Percentiles rank a stretch among this genome's conserved stretches.
Conservation (phyloP, 2,888 invertebrate genomes). For the Alsophila aescularia region DNA sequence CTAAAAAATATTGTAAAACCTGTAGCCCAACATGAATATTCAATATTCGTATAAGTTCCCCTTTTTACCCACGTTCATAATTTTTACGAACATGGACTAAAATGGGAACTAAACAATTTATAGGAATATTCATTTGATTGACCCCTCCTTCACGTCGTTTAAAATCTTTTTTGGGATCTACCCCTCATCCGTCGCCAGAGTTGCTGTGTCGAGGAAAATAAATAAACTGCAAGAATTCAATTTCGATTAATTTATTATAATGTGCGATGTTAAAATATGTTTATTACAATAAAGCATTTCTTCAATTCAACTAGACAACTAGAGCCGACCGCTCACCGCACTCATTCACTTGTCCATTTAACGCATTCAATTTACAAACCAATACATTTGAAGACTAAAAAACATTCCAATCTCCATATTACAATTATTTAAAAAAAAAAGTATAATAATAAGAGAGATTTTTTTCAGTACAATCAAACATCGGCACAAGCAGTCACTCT, state of each 20-base stretch:
- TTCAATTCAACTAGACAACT: conserved; percentile 67
- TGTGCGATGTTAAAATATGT: conserved; percentile 85
- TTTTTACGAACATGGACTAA: too few relatives aligned
- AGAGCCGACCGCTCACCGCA: conserved; percentile 59
- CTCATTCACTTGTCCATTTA: conserved; percentile 58
- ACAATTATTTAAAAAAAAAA: conserved; percentile 56
- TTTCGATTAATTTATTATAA: conserved; percentile 84
- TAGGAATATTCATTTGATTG: too few relatives aligned
- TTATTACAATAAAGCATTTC: conserved; percentile 82
- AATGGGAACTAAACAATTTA: too few relatives aligned
- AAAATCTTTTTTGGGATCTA: too few relatives aligned
- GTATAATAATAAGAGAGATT: conserved; percentile 63
- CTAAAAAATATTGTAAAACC: too few relatives aligned
- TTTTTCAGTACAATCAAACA: conserved; percentile 65
- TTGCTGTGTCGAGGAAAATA: not conserved
- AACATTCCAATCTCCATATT: conserved; percentile 56
- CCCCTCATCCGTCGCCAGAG: too few relatives aligned
- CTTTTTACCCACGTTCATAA: too few relatives aligned
- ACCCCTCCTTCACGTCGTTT: too few relatives aligned
- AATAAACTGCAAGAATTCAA: conserved; percentile 59
- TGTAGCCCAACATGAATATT: too few relatives aligned
- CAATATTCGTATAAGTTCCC: too few relatives aligned
- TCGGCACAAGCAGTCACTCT: conserved; percentile 69
- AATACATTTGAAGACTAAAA: conserved; percentile 62
- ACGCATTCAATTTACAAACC: conserved; percentile 65